Evolutionary conservation across 2,113 vertebrate genomes (phyloP).

Genomic region (Sinocyclocheilus anshuiensis): DNA sequence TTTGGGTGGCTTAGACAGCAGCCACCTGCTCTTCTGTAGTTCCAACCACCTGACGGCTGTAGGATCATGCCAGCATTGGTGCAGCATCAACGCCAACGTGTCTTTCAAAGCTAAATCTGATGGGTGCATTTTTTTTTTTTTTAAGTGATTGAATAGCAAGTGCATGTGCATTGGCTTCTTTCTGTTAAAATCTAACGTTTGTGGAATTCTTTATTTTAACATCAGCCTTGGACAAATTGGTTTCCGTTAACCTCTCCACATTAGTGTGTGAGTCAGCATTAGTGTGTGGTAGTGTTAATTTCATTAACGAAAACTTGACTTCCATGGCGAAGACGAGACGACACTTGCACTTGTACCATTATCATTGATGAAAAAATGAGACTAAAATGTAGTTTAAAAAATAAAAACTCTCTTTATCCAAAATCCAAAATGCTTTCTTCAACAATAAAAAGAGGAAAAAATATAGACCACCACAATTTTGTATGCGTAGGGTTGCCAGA

Average conservation of each 20-base stretch:
- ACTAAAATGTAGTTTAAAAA: no score
- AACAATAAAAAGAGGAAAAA: no score
- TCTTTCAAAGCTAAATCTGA: conserved; percentile 19
- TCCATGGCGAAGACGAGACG: no score
- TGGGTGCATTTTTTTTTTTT: not conserved
- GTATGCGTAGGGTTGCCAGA: no score
- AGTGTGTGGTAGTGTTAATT: not conserved
- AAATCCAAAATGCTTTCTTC: no score
- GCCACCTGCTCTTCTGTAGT: conserved; percentile 67
- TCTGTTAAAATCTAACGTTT: no score
- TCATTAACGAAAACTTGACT: no score
- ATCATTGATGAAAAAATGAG: no score
- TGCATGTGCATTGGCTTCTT: not conserved
- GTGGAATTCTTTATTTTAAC: not conserved
- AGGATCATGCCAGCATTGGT: conserved; percentile 20
- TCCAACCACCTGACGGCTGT: not conserved
- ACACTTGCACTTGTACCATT: no score
- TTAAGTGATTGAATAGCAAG: not conserved
- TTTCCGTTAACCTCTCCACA: not conserved
- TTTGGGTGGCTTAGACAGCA: conserved; percentile 68
- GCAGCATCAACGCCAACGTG: not conserved
- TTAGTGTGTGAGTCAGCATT: not conserved
- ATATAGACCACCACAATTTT: no score
- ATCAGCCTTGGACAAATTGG: not conserved
- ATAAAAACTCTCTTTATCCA: no score